Conservation (phyloP, 2,888 invertebrate species). For the Synergus itoensis region DNA sequence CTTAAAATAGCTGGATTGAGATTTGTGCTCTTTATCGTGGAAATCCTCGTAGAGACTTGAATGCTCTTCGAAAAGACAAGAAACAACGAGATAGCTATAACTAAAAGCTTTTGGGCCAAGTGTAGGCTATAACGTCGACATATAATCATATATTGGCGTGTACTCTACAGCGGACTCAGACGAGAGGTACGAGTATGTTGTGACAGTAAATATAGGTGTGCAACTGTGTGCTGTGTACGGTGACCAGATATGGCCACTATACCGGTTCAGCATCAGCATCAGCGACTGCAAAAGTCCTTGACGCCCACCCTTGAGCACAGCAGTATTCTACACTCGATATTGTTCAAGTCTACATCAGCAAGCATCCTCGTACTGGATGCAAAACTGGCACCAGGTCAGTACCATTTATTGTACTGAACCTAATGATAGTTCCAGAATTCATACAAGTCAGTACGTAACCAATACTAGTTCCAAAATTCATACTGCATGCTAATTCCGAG, state of each 20-base stretch:
- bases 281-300: conserved; percentile 67
- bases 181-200: background rate
- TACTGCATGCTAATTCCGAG: too few species aligned
- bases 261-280: conserved; percentile 63
- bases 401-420: too few species aligned
- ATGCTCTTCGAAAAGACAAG: background rate
- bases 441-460: too few species aligned
- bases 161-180: background rate
- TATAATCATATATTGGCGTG: background rate
- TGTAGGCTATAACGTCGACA: conserved; percentile 22
- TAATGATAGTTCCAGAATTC: too few species aligned
- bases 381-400: too few species aligned
- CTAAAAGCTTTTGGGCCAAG: background rate
- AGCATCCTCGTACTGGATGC: too few species aligned
- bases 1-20: background rate
- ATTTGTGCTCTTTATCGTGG: conserved; percentile 8
- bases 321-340: conserved; percentile 45
- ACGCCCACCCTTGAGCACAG: conserved; percentile 67
- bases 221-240: conserved; percentile 44
- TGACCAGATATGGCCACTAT: conserved; percentile 71
- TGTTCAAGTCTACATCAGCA: background rate
- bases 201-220: conserved; percentile 24
- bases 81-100: conserved; percentile 3
- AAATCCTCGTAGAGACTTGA: conserved; percentile 8
- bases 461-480: too few species aligned